Conservation (phyloP, 2,888 invertebrate genomes). For the Meganola albula region DNA sequence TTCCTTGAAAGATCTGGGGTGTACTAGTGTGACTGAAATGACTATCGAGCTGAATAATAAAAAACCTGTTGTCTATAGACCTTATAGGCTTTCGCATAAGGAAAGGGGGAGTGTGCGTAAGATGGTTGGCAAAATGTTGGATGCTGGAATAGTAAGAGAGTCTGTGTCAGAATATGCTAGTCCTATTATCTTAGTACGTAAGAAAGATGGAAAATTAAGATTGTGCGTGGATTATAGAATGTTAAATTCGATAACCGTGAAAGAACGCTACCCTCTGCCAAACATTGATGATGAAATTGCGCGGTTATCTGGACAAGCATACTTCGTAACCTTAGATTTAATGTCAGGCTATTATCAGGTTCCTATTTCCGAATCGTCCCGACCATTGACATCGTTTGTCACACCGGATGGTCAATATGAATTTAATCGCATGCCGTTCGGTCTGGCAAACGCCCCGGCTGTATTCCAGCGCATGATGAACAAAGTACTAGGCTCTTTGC, state of each 20-base stretch:
- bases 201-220: constrained; percentile 4
- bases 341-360: constrained; percentile 3
- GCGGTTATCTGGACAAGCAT: constrained; percentile 4
- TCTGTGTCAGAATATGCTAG: constrained; percentile 7
- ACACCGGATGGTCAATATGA: constrained; percentile 17
- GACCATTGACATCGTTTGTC: too few species aligned
- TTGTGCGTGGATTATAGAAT: constrained; percentile 5
- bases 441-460: too few species aligned
- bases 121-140: constrained; percentile 7
- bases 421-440: constrained; percentile 1
- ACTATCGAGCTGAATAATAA: constrained; percentile 5
- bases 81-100: constrained; percentile 6
- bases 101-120: constrained; percentile 5
- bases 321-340: constrained; percentile 2
- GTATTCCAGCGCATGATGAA: neutral
- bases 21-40: constrained; percentile 5
- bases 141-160: constrained; percentile 3
- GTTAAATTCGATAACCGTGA: constrained; percentile 11
- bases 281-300: constrained; percentile 21
- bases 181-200: constrained; percentile 6
- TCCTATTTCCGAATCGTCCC: neutral
- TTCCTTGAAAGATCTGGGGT: constrained; percentile 3
- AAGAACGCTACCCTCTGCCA: constrained; percentile 21
- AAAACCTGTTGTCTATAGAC: constrained; percentile 7
- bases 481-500: neutral